Base-by-base conservation (phyloP, 2,113 vertebrate species). In the Odontesthes bonariensis region DNA sequence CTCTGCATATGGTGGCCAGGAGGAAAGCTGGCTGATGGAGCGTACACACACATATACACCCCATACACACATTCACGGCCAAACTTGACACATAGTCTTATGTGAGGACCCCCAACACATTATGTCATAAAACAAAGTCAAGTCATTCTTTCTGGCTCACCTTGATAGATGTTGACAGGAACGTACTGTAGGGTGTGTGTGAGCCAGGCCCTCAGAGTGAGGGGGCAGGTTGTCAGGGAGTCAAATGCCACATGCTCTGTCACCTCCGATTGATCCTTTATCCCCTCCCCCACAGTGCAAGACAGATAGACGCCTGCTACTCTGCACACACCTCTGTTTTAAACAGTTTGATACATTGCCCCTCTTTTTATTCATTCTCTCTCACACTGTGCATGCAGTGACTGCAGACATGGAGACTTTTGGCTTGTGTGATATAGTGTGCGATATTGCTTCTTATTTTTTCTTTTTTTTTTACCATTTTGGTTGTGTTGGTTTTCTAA, bases 1-100 rank as follows among this genome's bases (percentile, higher is more conserved):
- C 82, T 82, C 86, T 90, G 90, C 92, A 93, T 92, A 93, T 92
- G 92, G 89, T 86, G 79, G 82, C 86, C 89, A 90, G 92, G 88
- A 91, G 84, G 82, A 90, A 86, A 89, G 87, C 72, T 75, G 80
- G 85, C 89, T 91, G 91, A 92, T 90, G 79, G 82, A 86, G 81
- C 56, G 10, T 67, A 53, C 77, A 20, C 44, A 42, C 68, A 53
- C 57, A 69, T 31, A 33, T 63, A 57, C 52, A 27, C 40, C 51
- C 44, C 38, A 59, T 40, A 31, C 56, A 73, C 67, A n/a, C 60
- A 69, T 33, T 47, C 64, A 76, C 7, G 22, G 70, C 69, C 61
- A 65, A 83, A 72, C 54, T 67, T 70, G 62, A 84, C 76, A 61
- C 66, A 46, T 57, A 56, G 55, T 65, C 54, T 66, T 58, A 66